A percentile compares a stretch with the other conserved stretches of the same genome.
phyloP scores from a whole-genome alignment of 2,888 invertebrate species.

The Carabus problematicus region DNA sequence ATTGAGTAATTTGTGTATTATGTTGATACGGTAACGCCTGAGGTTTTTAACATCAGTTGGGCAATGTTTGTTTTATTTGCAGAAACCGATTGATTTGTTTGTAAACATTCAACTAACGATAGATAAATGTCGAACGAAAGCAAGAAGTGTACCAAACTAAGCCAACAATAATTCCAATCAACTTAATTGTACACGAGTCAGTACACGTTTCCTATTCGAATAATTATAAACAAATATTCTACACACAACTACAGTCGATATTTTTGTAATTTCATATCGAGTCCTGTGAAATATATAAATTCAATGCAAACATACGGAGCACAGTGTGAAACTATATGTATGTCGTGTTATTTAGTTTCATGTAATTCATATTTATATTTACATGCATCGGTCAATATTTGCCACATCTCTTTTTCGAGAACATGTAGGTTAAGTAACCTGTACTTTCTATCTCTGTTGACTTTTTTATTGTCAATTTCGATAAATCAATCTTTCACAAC shows the following conservation, averaged over 20 bases:
- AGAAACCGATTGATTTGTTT: neutral
- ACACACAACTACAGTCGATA: too few species aligned
- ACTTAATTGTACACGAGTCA: too few species aligned
- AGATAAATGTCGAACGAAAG: too few species aligned
- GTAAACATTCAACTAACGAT: neutral
- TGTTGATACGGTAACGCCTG: neutral
- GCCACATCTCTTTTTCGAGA: slow-evolving; percentile 36
- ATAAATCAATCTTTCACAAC: slow-evolving; percentile 40
- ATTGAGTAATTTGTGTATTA: slow-evolving; percentile 3
- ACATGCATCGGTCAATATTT: slow-evolving; percentile 37
- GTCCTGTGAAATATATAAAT: too few species aligned
- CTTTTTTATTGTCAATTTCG: slow-evolving; percentile 41
- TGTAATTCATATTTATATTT: slow-evolving; percentile 1
- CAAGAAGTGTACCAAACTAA: too few species aligned
- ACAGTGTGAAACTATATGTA: too few species aligned
- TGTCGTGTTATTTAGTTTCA: too few species aligned
- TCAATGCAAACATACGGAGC: too few species aligned
- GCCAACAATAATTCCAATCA: too few species aligned
- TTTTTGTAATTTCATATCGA: too few species aligned
- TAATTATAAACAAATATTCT: too few species aligned
- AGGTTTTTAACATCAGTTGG: neutral
- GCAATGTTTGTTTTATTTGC: neutral
- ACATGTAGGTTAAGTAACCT: slow-evolving; percentile 38
- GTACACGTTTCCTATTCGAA: too few species aligned
- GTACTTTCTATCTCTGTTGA: slow-evolving; percentile 40